Base-by-base conservation (phyloP, 2,113 vertebrate species). In the Ameiurus melas region DNA sequence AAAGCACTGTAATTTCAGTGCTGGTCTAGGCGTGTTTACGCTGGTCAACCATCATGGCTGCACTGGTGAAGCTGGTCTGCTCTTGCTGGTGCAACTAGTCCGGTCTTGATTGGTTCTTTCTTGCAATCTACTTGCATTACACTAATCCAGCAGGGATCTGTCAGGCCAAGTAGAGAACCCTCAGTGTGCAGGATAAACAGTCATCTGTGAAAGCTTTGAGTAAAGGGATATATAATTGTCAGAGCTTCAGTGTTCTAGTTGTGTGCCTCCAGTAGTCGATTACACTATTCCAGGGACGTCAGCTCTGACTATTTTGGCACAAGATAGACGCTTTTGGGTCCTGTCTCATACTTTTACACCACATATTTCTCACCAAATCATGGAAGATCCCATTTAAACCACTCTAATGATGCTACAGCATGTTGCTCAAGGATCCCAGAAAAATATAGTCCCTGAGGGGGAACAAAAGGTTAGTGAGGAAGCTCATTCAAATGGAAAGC, bases 401-500 rank as follows among this genome's bases (percentile, higher is more conserved):
- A 27, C 47, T 53, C 27, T n/a, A 51, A n/a, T 79, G 43, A 79
- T 55, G 25, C 43, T 53, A n/a, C 77, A 55, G 47, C 55, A 79
- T 20, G 27, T 27, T 20, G 47, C 16, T 55, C 3, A 13, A 78
- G 43, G 25, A 78, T 53, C 47, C 47, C 27, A 5, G 43, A n/a
- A 79, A 51, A 79, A 80, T 5, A 55, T 13, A 9, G 16, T 80
- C 14, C 27, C 27, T 19, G 7, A 80, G 47, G 27, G 14, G 14
- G 27, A 55, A 16, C 17, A 55, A 33, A 51, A 57, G 77, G 51
- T 57, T 55, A 55, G 5, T 80, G 51, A 30, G 51, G n/a, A 80
- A 80, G 77, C 77, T 80, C 16, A 33, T 55, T 80, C n/a, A 80
- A 57, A 80, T 55, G 51, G 77, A 80, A 80, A 80, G 77, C 51